phyloP scores from a whole-genome alignment of 2,888 invertebrate genomes.

The Cetonia aurata region DNA sequence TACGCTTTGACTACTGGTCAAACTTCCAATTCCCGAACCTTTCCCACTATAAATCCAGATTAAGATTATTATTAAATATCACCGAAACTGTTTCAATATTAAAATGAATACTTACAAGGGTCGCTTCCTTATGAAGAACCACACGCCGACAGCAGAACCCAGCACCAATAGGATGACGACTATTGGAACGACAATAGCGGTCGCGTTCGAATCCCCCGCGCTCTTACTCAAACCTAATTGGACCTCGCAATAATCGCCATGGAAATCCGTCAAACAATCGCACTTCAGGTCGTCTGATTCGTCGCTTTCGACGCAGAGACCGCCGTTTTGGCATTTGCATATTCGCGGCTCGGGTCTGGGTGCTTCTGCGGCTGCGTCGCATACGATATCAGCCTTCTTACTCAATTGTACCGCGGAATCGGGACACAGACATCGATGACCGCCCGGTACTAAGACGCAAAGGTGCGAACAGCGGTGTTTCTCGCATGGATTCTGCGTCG shows the following conservation, averaged over 20 bases:
- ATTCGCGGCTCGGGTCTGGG: constrained; percentile 80
- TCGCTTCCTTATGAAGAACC: constrained; percentile 84
- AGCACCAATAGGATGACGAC: constrained; percentile 82
- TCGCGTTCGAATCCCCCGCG: constrained; percentile 71
- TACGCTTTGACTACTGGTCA: constrained; percentile 90
- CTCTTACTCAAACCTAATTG: constrained; percentile 73
- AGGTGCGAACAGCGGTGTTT: constrained; percentile 89
- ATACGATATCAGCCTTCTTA: constrained; percentile 75
- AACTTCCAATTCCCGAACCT: constrained; percentile 81
- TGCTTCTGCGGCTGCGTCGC: constrained; percentile 87
- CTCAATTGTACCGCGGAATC: constrained; percentile 72
- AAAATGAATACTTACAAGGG: constrained; percentile 79
- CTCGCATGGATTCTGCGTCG: constrained; percentile 76
- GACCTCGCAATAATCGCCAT: constrained; percentile 80
- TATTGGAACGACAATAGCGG: constrained; percentile 86
- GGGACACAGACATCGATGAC: constrained; percentile 92
- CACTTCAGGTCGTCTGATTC: constrained; percentile 75
- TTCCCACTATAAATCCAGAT: constrained; percentile 76
- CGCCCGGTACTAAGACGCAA: constrained; percentile 90
- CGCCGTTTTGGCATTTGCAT: constrained; percentile 91
- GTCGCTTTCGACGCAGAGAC: constrained; percentile 74
- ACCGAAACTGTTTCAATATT: constrained; percentile 22
- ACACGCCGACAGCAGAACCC: constrained; percentile 80
- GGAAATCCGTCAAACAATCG: constrained; percentile 78
- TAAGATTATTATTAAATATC: constrained; percentile 18